Base-by-base conservation (phyloP, 2,113 vertebrate species). In the Alethe castanea region DNA sequence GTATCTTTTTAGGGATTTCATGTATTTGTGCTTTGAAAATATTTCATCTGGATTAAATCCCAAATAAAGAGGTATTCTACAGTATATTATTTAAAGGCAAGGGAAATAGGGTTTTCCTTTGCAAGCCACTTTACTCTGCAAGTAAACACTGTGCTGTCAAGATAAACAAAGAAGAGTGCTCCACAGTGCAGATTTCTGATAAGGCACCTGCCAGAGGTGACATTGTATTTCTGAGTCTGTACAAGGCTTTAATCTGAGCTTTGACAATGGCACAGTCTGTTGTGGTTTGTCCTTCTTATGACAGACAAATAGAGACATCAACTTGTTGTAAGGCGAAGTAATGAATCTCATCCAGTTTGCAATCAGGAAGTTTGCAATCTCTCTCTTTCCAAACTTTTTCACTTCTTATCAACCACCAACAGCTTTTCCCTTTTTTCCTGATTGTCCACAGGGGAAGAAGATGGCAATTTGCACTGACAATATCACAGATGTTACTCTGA, bases 401-500 rank as follows among this genome's bases (percentile, higher is more conserved):
- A 36, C 20, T 9, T 76, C n/a, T 45, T 65, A n/a, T 19, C 77
- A 69, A 71, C 44, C 84, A 79, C 33, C 33, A 81, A 74, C 36
- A 65, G 5, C n/a, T 77, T 82, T 50, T 53, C 15, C 11, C 23
- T 62, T 88, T 78, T 72, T 88, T 91, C 57, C 40, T 95, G 50
- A 24, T 82, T 93, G 72, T 94, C 74, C 44, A 22, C 88, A 99
- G 99, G 98, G 97, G 42, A 98, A 97, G 93, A 98, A 98, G 97
- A 98, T 97, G 95, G 98, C 99, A 25, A 88, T 98, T 36, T 99
- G 99, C 96, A 98, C 97, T 38, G 99, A 99, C 96, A 99, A 99
- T 28, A 98, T 99, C 78, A 99, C 99, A 11, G 99, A 99, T 72
- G 96, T 99, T 22, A 98, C 99, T 19, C 92, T 98, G 65, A 98